Conservation (phyloP, 2,113 vertebrate species). For the Rhinolophus ferrumequinum region DNA sequence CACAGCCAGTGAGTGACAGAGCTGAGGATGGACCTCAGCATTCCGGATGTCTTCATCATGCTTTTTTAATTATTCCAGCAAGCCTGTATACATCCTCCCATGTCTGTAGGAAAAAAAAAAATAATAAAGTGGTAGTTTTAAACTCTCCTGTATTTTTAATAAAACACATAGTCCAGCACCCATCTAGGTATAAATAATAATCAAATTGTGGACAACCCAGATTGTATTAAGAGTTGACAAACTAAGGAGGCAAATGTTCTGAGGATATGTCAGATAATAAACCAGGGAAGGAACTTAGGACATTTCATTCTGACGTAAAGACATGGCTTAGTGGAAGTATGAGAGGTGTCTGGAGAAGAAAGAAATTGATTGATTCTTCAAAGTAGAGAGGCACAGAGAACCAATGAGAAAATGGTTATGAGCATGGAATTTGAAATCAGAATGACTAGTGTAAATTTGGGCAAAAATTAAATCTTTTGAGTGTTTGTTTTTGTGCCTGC, state of each 20-base stretch:
- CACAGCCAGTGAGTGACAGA: not conserved
- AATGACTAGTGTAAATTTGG: not conserved
- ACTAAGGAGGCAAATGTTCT: not conserved
- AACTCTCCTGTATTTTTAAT: not conserved
- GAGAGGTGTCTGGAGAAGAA: not conserved
- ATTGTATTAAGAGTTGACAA: not conserved
- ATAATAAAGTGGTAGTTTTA: not conserved
- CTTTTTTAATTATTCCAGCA: conserved; percentile 15
- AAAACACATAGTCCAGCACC: not conserved
- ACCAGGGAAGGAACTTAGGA: not conserved
- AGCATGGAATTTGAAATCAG: not conserved
- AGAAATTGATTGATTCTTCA: not conserved
- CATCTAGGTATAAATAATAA: not conserved
- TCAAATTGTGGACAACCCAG: not conserved
- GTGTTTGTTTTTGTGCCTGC: not conserved
- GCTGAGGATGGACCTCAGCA: not conserved
- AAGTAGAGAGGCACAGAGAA: not conserved
- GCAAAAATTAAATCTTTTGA: not conserved
- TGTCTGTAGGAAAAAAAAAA: not conserved
- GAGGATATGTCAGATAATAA: not conserved
- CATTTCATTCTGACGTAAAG: not conserved
- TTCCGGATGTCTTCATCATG: not conserved
- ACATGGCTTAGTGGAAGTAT: not conserved
- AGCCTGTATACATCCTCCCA: fast-evolving
- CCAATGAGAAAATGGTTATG: not conserved